Percentiles rank a stretch among this genome's conserved stretches.
Conservation (phyloP, 2,113 vertebrate species). For the Ovis aries region ARS-UI_Ramb_v3.0 NC_056067.1:56581501-56582000, state of each 20-base stretch:
- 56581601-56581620: background rate
- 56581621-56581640: background rate
- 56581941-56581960: background rate
- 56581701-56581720: background rate
- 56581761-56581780: background rate
- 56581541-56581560: fast-evolving
- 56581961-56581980: background rate
- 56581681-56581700: background rate
- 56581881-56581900: background rate
- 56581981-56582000: background rate
- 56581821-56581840: background rate
- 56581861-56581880: fast-evolving
- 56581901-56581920: background rate
- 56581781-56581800: background rate
- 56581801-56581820: fast-evolving
- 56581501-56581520: fast-evolving
- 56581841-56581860: fast-evolving
- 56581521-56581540: fast-evolving
- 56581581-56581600: background rate
- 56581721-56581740: background rate
- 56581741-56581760: background rate
- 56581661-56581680: background rate
- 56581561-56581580: fast-evolving
- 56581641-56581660: too few species aligned
- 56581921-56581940: background rate